A percentile compares a stretch with the other conserved stretches of the same genome.
These are phyloP conservation scores for Astur gentilis DNA, from an alignment of 2,113 vertebrate species.

Conservation along the genomic window DNA sequence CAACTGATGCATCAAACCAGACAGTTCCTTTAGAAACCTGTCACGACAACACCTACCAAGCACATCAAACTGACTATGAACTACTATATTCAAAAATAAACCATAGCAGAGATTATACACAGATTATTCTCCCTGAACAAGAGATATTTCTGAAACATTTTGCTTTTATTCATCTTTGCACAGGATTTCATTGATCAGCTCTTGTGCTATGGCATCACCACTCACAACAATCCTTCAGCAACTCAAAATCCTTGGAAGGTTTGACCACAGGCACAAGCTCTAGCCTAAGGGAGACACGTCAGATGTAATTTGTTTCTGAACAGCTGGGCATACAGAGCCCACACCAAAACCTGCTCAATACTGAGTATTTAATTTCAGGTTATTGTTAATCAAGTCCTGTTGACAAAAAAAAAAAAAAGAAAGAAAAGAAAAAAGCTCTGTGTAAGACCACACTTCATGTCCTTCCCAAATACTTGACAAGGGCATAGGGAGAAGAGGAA, in stretches of 20 bases:
- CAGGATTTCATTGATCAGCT: neutral
- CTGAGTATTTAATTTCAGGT: neutral
- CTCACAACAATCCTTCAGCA: neutral
- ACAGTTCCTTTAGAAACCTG: neutral
- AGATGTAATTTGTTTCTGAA: neutral
- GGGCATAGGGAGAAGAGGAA: neutral
- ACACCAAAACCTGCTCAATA: neutral
- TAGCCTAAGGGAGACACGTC: neutral
- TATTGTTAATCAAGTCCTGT: neutral
- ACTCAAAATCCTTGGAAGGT: neutral
- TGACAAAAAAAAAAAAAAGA: neutral
- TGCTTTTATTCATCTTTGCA: accelerated
- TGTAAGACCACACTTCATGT: no score
- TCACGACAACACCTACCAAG: accelerated
- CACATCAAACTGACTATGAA: neutral
- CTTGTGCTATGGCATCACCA: accelerated
- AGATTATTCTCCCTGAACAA: accelerated
- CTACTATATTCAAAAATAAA: neutral
- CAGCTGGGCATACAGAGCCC: neutral
- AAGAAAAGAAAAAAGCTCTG: neutral
- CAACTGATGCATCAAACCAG: neutral
- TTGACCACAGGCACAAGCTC: neutral
- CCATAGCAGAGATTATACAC: neutral
- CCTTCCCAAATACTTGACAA: neutral
- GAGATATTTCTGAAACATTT: neutral